Conservation (phyloP, 2,797 vertebrate genomes). For the Oophaga sylvatica region DNA sequence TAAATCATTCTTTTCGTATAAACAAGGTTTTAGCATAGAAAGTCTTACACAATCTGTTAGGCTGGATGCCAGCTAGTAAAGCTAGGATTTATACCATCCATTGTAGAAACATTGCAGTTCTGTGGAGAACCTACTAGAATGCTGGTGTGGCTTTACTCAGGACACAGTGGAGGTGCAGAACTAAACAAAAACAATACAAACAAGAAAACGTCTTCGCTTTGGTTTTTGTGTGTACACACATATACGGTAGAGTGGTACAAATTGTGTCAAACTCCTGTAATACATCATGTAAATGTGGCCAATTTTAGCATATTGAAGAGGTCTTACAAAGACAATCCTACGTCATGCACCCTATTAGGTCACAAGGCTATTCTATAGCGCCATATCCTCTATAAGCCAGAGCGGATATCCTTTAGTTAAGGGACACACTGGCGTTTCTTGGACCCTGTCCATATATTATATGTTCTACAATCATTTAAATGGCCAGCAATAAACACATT, state of each 20-base stretch:
- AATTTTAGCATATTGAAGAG: not conserved
- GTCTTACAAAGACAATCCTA: not conserved
- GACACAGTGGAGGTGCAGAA: not conserved
- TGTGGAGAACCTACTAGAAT: constrained; percentile 33
- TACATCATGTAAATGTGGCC: not conserved
- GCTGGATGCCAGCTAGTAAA: constrained; percentile 58
- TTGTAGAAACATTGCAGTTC: constrained; percentile 20
- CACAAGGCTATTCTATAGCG: not conserved
- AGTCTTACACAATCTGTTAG: constrained; percentile 8
- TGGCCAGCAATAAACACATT: not conserved
- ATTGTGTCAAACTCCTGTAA: not conserved
- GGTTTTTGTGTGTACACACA: constrained; percentile 23
- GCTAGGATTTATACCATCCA: constrained; percentile 12
- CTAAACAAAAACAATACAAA: not conserved
- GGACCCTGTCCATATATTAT: not conserved
- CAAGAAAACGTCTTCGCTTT: constrained; percentile 23
- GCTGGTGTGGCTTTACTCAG: not conserved
- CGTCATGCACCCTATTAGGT: not conserved
- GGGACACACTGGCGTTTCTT: not conserved
- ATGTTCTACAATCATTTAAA: not conserved
- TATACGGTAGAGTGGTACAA: not conserved
- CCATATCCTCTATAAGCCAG: too few relatives aligned
- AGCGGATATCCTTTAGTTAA: not conserved
- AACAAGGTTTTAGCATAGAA: not conserved
- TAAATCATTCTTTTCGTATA: constrained; percentile 52